Conservation (phyloP, 1,140 invertebrate species). For the Rhopalosiphum padi region DNA sequence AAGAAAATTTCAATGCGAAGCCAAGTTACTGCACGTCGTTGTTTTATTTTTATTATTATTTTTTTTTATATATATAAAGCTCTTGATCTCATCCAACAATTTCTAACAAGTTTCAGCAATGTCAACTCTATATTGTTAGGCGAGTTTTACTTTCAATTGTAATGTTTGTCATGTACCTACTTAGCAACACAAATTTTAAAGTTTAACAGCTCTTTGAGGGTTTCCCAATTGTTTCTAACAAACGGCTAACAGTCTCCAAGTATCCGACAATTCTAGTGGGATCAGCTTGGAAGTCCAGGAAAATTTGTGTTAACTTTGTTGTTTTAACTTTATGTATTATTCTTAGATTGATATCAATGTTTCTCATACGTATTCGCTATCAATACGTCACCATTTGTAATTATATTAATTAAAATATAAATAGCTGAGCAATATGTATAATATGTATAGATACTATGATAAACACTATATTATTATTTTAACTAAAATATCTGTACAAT, state of each 20-base stretch:
- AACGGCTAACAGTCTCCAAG: background rate
- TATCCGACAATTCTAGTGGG: background rate
- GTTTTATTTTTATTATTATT: too few relatives aligned
- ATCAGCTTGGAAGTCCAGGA: background rate
- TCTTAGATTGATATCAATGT: background rate
- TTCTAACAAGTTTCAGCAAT: background rate
- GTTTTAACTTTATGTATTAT: background rate
- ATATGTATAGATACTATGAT: too few relatives aligned
- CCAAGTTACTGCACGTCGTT: too few relatives aligned
- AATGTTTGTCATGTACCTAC: conserved; percentile 1
- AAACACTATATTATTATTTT: too few relatives aligned
- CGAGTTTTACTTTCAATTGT: background rate
- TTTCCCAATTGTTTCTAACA: background rate
- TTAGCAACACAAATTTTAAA: conserved; percentile 3
- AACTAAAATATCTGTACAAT: too few relatives aligned
- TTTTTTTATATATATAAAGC: background rate
- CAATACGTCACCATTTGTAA: too few relatives aligned
- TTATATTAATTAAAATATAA: background rate
- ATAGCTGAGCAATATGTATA: too few relatives aligned
- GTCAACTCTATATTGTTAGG: background rate
- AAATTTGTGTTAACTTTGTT: background rate
- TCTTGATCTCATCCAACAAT: background rate
- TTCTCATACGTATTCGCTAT: background rate
- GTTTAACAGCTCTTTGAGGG: background rate
- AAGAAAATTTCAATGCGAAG: too few relatives aligned